Base-by-base conservation (phyloP, 1,140 invertebrate species). In the Pseudomyrmex cubaensis region DNA sequence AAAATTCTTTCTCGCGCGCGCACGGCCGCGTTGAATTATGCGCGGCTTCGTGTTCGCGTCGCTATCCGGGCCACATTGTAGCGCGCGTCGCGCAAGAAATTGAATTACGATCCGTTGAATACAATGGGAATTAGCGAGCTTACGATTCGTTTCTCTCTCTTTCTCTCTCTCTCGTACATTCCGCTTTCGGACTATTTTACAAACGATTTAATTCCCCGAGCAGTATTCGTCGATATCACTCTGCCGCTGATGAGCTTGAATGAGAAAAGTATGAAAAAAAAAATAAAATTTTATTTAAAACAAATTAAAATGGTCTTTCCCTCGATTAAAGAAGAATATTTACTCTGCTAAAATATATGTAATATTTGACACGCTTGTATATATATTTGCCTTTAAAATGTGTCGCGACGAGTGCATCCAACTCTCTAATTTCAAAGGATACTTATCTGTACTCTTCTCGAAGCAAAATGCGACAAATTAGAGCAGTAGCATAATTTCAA, bases 91-190 rank as follows among this genome's bases (percentile, higher is more conserved):
- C 35, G 62, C 77, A 50, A 48, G 35, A 74, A 73, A 74, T 82
- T 82, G 77, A 82, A 67, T 85, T 84, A 80, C 48, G 76, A 83
- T 48, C 44, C 73, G 62, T 83, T 83, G 59, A 84, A 50, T 56
- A 54, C 59, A 56, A 63, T 59, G 35, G 35, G 64, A 80, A 80
- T 82, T 82, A 82, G 74, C 74, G 80, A 72, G 66, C 66, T 72
- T 78, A 54, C 25, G 46, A 56, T 69, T 83, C 67, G 50, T 77
- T 12, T 48, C 35, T 35, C 35, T 35, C 35, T 35, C 25, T 77
- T 12, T 48, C 35, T 35, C 35, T 35, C 35, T 35, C 25, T 35
- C 44, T 9, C 48, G 67, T 52, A 59, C n/a, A 5, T 50, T 52
- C 46, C 13, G 73, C 15, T 25, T 25, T 10, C 2, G 10, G 10